Base-by-base conservation (phyloP, 2,888 invertebrate genomes). In the Pedicia rivosa region DNA sequence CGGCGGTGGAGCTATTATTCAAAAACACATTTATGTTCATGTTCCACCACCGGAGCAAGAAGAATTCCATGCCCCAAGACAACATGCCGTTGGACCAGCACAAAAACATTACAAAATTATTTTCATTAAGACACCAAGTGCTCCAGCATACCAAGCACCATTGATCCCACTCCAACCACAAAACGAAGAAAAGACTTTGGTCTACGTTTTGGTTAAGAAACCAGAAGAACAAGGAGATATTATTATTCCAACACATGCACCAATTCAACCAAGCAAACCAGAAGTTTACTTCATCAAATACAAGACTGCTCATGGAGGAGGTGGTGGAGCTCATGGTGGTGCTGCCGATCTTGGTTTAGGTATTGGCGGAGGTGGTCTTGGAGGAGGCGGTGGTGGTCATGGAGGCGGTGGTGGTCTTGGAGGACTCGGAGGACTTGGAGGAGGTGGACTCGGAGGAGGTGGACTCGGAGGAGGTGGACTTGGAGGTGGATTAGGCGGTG, bases 31-130 rank as follows among this genome's bases (percentile, higher is more conserved):
- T n/a, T n/a, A n/a, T n/a, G n/a, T n/a, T n/a, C n/a, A n/a, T n/a
- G n/a, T n/a, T n/a, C n/a, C n/a, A n/a, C n/a, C n/a, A n/a, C n/a
- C n/a, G n/a, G n/a, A n/a, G n/a, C n/a, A n/a, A n/a, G n/a, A n/a
- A 49, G 75, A 77, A 52, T 67, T 72, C 51, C 68, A 73, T 49
- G 68, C 72, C 36, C 67, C 68, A 44, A 72, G 77, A 49, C 72
- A 72, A 10, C 72, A 80, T 47, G 67, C 69, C 12, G 65, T 74
- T 2, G 75, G 77, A 35, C 76, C 80, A 45, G 70, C 84, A 31
- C 84, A 84, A 62, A 86, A 86, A 53, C 84, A 86, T 61, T 84
- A 87, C 72, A 86, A 87, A 58, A 87, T 87, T 58, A 84, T 87
- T 65, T 87, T 87, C 72, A 87, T 87, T 64, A 87, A 87, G 68